Evolutionary conservation across 2,797 vertebrate species (phyloP), one percentile per base, ranked within the genome.

Genomic region (Hippocampus kuda): DNA sequence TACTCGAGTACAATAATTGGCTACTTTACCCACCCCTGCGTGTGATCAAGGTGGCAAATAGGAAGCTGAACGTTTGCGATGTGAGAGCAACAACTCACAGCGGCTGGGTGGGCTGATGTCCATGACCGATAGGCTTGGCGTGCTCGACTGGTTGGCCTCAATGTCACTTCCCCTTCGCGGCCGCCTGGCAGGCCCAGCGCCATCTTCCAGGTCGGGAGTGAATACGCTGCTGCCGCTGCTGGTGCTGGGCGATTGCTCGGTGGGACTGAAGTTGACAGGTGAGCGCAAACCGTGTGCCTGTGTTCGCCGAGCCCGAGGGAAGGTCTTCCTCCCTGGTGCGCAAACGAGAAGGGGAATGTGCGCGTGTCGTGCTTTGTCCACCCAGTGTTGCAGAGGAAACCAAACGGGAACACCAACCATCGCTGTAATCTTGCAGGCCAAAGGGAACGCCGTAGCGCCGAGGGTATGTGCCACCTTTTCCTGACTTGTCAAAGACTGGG

Each of bases 51-150:
- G 20, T 22, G 49, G 16, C 18, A 65, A 46, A 65, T 38, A 42
- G 42, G 8, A 24, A 65, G n/a, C 2, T 44, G 16, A 38, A 20
- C 24, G 1, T 48, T 44, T 18, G 30, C 1, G 18, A 68, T 1
- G 22, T 13, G 2, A 30, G 38, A 26, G 67, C 4, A 22, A 24
- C n/a, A 42, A 90, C 95, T 95, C 84, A 99, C 97, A 99, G 84
- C 97, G 96, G 81, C 96, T 98, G 67, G 97, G 95, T 0, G 96
- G 97, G 76, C 96, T 99, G 87, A 99, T 96, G 86, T 99, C 97
- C 95, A 98, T 97, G 70, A 98, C 95, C 0, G 95, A 95, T 75
- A 98, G 75, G 49, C 93, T 95, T 0, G 90, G 89, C 0, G 81
- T 67, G 0, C 76, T 5, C 0, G 81, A 72, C 0, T 79, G 74